Evolutionary conservation across 2,797 vertebrate species (phyloP).

Genomic region (Spea hammondii): DNA sequence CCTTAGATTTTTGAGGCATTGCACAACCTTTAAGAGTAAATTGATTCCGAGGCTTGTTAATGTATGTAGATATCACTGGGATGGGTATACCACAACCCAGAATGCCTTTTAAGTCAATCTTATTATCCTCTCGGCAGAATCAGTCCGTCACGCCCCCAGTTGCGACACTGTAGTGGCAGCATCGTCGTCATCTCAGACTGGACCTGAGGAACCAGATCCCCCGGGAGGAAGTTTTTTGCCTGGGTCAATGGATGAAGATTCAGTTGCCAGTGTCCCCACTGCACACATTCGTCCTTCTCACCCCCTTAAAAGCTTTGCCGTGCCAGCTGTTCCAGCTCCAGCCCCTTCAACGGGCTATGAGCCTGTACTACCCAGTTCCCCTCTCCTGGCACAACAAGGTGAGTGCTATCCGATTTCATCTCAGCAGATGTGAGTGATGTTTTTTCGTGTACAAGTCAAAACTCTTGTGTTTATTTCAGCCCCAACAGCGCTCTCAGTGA

Average conservation of each 20-base stretch:
- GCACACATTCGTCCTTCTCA: slow-evolving; percentile 85
- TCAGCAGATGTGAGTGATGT: background rate
- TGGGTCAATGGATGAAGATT: slow-evolving; percentile 82
- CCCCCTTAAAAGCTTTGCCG: slow-evolving; percentile 94
- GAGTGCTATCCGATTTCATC: background rate
- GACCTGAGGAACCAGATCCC: slow-evolving; percentile 82
- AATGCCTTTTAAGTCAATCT: no score
- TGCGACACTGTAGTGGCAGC: slow-evolving; percentile 81
- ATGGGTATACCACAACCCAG: no score
- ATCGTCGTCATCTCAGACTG: slow-evolving; percentile 77
- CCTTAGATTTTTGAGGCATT: background rate
- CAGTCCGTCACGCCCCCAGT: slow-evolving; percentile 88
- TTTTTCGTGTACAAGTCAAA: background rate
- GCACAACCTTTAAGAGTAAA: background rate
- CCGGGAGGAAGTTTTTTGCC: slow-evolving; percentile 81
- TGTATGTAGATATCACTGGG: no score
- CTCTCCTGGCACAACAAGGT: slow-evolving; percentile 89
- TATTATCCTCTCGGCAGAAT: slow-evolving; percentile 70
- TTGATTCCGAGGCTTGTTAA: no score
- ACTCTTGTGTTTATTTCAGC: slow-evolving; percentile 62
- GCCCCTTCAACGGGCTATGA: slow-evolving; percentile 75
- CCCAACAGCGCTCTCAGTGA: slow-evolving; percentile 80
- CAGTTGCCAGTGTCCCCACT: slow-evolving; percentile 79
- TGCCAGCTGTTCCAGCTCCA: slow-evolving; percentile 80
- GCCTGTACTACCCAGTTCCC: slow-evolving; percentile 85